Percentiles rank a stretch among this genome's conserved stretches.
phyloP scores from a whole-genome alignment of 1,140 invertebrate species.

The Tachypleus tridentatus region DNA sequence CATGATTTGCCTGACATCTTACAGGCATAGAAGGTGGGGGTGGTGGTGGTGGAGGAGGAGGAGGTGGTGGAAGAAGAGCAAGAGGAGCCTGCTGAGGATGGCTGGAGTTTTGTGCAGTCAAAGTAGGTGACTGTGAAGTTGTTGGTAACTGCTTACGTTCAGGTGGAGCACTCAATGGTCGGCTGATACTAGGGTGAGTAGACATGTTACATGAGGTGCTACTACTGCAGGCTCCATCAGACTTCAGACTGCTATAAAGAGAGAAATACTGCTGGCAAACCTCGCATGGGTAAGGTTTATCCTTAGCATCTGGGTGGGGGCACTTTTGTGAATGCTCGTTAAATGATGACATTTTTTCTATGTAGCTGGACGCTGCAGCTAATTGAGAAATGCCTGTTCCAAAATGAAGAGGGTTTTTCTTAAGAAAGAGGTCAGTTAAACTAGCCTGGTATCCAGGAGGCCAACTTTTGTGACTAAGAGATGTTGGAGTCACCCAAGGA shows the following conservation, averaged over 20 bases:
- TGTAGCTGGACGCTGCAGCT: slow-evolving; percentile 24
- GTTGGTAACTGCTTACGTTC: slow-evolving; percentile 15
- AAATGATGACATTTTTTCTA: slow-evolving; percentile 22
- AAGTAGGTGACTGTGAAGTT: slow-evolving; percentile 13
- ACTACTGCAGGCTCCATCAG: slow-evolving; percentile 8
- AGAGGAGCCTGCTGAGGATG: slow-evolving; percentile 1
- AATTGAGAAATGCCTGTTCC: slow-evolving; percentile 21
- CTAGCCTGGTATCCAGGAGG: slow-evolving; percentile 23
- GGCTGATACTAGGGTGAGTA: slow-evolving; percentile 9
- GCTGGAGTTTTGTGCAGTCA: slow-evolving; percentile 5
- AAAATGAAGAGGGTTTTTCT: slow-evolving; percentile 23
- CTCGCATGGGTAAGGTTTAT: slow-evolving; percentile 23
- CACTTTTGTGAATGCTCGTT: slow-evolving; percentile 20
- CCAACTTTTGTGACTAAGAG: slow-evolving; percentile 20
- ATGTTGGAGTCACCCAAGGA: slow-evolving; percentile 21
- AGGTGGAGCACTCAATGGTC: slow-evolving; percentile 11
- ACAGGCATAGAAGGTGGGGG: neutral
- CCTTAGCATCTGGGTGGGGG: slow-evolving; percentile 22
- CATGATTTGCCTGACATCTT: slow-evolving; percentile 8
- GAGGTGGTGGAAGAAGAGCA: neutral
- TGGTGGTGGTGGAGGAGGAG: slow-evolving; percentile 5
- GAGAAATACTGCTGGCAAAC: slow-evolving; percentile 22
- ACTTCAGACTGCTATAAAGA: slow-evolving; percentile 12
- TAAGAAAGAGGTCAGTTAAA: slow-evolving; percentile 22
- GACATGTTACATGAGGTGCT: slow-evolving; percentile 2